phyloP scores from a whole-genome alignment of 2,888 invertebrate genomes.

The Sthenelais limicola region DNA sequence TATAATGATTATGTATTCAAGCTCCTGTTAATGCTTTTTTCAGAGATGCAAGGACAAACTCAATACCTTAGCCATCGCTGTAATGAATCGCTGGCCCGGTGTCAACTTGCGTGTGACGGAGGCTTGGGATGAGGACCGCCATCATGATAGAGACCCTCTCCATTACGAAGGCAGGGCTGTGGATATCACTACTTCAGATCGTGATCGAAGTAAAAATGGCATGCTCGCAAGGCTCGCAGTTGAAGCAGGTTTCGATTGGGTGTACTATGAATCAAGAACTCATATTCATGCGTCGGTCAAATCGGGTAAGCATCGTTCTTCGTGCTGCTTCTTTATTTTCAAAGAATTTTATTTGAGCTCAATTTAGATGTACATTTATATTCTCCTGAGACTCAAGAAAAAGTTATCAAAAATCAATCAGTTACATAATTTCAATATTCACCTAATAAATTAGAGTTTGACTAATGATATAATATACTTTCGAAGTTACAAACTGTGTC shows the following conservation, averaged over 20 bases:
- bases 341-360: background rate
- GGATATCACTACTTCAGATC: conserved; percentile 94
- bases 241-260: conserved; percentile 99
- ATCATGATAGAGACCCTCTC: conserved; percentile 83
- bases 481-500: too few relatives aligned
- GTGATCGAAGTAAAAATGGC: conserved; percentile 93
- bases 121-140: conserved; percentile 92
- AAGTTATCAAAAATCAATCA: too few relatives aligned
- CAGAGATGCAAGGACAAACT: conserved; percentile 97
- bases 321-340: background rate
- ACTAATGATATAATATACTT: too few relatives aligned
- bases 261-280: conserved; percentile 93
- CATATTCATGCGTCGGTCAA: conserved; percentile 98
- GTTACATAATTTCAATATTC: too few relatives aligned
- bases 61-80: conserved; percentile 93
- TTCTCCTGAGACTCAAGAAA: too few relatives aligned
- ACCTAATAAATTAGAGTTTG: too few relatives aligned
- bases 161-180: conserved; percentile 98
- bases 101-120: conserved; percentile 92
- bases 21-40: conserved; percentile 71
- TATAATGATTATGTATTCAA: too few relatives aligned
- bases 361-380: too few relatives aligned
- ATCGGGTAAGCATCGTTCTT: conserved; percentile 81
- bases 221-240: conserved; percentile 96
- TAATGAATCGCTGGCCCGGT: conserved; percentile 99